Evolutionary conservation across 2,797 vertebrate species (phyloP).

Genomic region (Siniperca undulata): DNA sequence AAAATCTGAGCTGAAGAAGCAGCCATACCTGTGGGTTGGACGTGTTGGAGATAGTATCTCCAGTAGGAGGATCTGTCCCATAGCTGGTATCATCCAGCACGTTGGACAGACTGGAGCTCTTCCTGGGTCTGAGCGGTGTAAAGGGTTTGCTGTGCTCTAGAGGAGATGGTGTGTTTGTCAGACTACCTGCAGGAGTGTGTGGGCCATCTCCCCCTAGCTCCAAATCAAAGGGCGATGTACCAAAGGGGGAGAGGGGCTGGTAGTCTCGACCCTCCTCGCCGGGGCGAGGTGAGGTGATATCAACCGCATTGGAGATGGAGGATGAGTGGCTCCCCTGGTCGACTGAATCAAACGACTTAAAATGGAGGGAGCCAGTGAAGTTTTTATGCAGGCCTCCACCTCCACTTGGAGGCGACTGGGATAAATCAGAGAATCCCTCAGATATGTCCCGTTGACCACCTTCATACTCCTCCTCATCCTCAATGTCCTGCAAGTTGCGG

Average conservation of each 20-base stretch:
- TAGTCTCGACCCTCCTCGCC: constrained; percentile 86
- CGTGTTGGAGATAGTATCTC: constrained; percentile 93
- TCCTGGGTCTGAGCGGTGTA: constrained; percentile 85
- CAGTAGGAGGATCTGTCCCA: constrained; percentile 87
- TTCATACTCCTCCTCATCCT: constrained; percentile 81
- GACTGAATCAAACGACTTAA: constrained; percentile 90
- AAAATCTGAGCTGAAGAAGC: neutral
- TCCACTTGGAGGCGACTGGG: constrained; percentile 83
- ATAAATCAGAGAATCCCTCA: constrained; percentile 88
- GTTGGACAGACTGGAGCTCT: constrained; percentile 97
- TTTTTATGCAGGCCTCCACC: constrained; percentile 71
- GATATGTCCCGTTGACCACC: constrained; percentile 84
- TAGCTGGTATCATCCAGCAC: constrained; percentile 94
- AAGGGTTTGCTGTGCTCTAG: constrained; percentile 92
- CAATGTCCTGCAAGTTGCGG: constrained; percentile 74
- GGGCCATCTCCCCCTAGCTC: constrained; percentile 88
- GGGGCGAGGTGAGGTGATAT: constrained; percentile 68
- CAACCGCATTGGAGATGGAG: constrained; percentile 83
- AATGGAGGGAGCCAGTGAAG: constrained; percentile 80
- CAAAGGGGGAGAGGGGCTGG: constrained; percentile 92
- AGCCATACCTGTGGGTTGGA: constrained; percentile 94
- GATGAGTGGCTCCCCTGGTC: constrained; percentile 88
- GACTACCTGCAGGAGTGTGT: constrained; percentile 89
- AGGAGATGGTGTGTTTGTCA: constrained; percentile 91
- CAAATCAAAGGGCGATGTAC: constrained; percentile 88